Conservation (phyloP, 1,140 invertebrate species). For the Leptinotarsa defecta region DNA sequence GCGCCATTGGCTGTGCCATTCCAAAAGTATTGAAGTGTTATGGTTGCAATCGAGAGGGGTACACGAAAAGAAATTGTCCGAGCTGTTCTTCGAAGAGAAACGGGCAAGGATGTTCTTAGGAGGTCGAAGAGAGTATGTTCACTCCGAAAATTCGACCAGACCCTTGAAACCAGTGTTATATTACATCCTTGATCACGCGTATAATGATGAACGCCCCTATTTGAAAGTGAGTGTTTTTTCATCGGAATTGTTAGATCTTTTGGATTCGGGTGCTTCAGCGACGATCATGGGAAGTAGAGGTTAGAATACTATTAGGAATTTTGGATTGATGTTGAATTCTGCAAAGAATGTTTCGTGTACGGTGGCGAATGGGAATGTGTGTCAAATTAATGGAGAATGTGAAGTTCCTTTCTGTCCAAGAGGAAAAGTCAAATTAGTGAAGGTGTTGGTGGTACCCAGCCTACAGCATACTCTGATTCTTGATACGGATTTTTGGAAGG, state of each 20-base stretch:
- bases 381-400: constrained; percentile 19
- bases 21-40: neutral
- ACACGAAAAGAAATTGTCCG: neutral
- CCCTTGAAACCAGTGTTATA: no score
- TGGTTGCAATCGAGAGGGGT: neutral
- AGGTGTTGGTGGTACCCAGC: neutral
- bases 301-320: neutral
- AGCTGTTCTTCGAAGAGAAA: neutral
- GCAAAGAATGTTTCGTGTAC: neutral
- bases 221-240: constrained; percentile 41
- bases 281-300: constrained; percentile 1
- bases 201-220: constrained; percentile 45
- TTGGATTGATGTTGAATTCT: neutral
- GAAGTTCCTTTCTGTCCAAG: neutral
- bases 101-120: neutral
- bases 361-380: constrained; percentile 28
- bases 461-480: constrained; percentile 14
- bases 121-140: neutral
- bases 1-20: neutral
- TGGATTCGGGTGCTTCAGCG: neutral
- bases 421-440: neutral
- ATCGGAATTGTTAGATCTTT: neutral
- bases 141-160: no score
- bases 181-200: neutral
- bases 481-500: constrained; percentile 20